Conservation (phyloP, 2,888 invertebrate species). For the Zygaena filipendulae region DNA sequence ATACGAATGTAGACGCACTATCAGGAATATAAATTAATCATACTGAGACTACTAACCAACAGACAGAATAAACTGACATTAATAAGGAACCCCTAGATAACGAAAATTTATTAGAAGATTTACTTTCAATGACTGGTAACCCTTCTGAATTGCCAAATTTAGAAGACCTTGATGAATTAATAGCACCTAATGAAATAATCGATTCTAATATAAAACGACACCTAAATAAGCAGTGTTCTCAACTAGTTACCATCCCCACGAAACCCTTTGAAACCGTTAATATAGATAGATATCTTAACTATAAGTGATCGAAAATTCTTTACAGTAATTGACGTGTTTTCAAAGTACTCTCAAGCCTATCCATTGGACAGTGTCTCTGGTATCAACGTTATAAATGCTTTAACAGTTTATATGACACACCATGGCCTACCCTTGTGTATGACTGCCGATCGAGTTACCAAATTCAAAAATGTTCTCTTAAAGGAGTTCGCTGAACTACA, state of each 20-base stretch:
- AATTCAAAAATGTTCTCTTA: constrained; percentile 3
- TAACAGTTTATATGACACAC: constrained; percentile 2
- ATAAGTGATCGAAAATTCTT: constrained; percentile 2
- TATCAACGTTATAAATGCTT: constrained; percentile 2
- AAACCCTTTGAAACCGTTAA: constrained; percentile 4
- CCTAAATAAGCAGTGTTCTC: constrained; percentile 1
- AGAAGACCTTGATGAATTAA: too few relatives aligned
- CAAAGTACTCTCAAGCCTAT: constrained; percentile 3
- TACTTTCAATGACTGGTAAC: too few relatives aligned
- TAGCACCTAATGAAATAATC: too few relatives aligned
- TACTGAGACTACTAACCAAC: too few relatives aligned
- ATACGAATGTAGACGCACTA: constrained; percentile 1
- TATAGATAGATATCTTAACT: constrained; percentile 2
- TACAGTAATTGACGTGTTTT: constrained; percentile 4
- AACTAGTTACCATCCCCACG: constrained; percentile 1
- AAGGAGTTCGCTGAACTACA: constrained; percentile 3
- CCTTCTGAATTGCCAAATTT: too few relatives aligned
- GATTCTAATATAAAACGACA: too few relatives aligned
- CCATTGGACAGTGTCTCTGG: constrained; percentile 1
- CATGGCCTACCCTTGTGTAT: constrained; percentile 4
- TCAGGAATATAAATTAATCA: not conserved
- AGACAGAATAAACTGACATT: too few relatives aligned
- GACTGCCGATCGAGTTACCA: constrained; percentile 2
- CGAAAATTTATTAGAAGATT: too few relatives aligned
- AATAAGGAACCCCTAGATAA: too few relatives aligned